phyloP scores from a whole-genome alignment of 2,113 vertebrate genomes.

The Pelvicachromis taeniatus region DNA sequence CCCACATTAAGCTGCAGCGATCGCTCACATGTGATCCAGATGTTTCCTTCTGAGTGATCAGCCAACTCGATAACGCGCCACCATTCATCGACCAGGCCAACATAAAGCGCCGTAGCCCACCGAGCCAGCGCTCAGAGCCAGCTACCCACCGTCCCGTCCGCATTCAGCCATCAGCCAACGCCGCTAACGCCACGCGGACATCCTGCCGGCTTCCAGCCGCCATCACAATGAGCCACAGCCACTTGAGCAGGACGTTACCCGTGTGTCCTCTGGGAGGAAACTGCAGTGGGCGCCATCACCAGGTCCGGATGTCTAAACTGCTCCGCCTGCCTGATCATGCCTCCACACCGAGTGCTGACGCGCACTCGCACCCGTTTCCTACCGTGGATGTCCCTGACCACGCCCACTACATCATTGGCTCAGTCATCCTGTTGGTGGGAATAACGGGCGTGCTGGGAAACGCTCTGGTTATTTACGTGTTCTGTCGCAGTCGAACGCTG shows the following conservation, averaged over 20 bases:
- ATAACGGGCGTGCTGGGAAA: slow-evolving; percentile 7
- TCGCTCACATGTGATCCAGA: neutral
- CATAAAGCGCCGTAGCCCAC: neutral
- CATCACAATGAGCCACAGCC: neutral
- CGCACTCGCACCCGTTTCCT: neutral
- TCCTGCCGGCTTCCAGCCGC: neutral
- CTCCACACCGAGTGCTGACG: neutral
- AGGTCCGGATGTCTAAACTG: neutral
- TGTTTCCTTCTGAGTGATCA: neutral
- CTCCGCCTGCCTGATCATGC: neutral
- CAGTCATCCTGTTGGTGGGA: slow-evolving; percentile 8
- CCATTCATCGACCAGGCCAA: neutral
- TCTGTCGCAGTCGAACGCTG: neutral
- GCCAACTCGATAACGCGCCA: neutral
- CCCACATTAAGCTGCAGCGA: neutral
- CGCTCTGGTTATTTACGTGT: slow-evolving; percentile 9
- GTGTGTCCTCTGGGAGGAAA: neutral
- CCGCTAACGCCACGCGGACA: neutral
- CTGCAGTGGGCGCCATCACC: neutral
- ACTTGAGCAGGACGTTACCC: neutral
- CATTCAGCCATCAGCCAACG: neutral
- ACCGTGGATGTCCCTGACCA: neutral
- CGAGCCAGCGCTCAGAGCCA: neutral
- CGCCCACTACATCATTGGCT: slow-evolving; percentile 2
- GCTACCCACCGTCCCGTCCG: neutral